phyloP scores from a whole-genome alignment of 2,888 invertebrate genomes.

The Sepioteuthis lessoniana region DNA sequence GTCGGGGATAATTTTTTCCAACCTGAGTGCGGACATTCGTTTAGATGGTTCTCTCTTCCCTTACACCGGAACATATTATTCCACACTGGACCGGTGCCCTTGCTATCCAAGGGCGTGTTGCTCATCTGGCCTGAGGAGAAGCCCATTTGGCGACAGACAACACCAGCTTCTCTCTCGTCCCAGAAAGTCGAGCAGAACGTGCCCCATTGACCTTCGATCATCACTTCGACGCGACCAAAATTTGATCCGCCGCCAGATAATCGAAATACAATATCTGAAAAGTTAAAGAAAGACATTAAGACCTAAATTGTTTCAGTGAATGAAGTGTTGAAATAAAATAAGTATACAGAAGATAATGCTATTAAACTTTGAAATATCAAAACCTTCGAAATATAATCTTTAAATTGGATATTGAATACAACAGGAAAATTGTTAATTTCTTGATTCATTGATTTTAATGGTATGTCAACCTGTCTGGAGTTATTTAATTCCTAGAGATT shows the following conservation, averaged over 20 bases:
- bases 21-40: slow-evolving; percentile 67
- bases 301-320: not conserved
- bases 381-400: no score
- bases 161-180: slow-evolving; percentile 82
- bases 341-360: no score
- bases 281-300: not conserved
- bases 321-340: not conserved
- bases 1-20: slow-evolving; percentile 57
- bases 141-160: slow-evolving; percentile 73
- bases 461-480: no score
- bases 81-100: slow-evolving; percentile 64
- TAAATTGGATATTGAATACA: no score
- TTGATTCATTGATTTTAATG: no score
- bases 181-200: slow-evolving; percentile 85
- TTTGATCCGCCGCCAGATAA: slow-evolving; percentile 59
- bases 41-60: slow-evolving; percentile 62
- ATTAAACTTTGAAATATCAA: no score
- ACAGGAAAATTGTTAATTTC: no score
- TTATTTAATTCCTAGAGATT: no score
- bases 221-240: slow-evolving; percentile 79
- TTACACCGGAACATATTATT: slow-evolving; percentile 63
- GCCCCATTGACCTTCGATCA: slow-evolving; percentile 82
- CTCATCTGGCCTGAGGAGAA: slow-evolving; percentile 61
- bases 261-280: slow-evolving; percentile 60
- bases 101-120: slow-evolving; percentile 56